Evolutionary conservation across 2,797 vertebrate species (phyloP), one percentile per base, ranked within the genome.

Genomic region (Acipenser transmontanus): DNA sequence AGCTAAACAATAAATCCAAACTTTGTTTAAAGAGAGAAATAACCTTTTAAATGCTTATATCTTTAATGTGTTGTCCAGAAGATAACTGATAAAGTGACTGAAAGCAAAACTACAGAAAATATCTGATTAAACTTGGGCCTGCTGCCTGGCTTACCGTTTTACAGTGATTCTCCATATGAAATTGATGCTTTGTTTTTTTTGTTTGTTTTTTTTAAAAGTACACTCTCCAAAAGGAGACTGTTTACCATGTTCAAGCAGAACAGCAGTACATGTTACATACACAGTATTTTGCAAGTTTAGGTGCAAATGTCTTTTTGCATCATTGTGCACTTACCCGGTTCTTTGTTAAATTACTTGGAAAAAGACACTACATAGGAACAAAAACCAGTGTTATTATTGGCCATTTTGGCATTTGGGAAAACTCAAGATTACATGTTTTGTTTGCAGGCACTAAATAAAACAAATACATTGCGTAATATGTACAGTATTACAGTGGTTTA

Each of bases 51-150:
- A 73, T 81, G 71, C 85, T 75, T 78, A 65, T 17, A 72, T 81
- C 61, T 50, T 71, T 66, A 70, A 66, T 78, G 69, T 79, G 73
- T 86, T 85, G 76, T 84, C 79, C 82, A 73, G 82, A 84, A 85
- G 80, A 79, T 76, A 87, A 66, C 70, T 82, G 76, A 54, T 48
- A 48, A 49, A 47, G 8, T 14, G 14, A 13, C 52, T 47, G 63
- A 11, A 56, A 5, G 12, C 6, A 6, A 17, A 59, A 57, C 9
- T 34, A 34, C 51, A 50, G 13, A 13, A 47, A 59, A 66, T 17
- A 5, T 47, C 65, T 14, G 6, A 13, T 59, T 56, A 59, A 59
- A 59, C 12, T 10, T 13, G 59, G 49, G 8, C 59, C 48, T 51
- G 59, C 66, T 49, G 59, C 8, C 66, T 51, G 12, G 11, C 7